Conservation (phyloP, 2,113 vertebrate species). For the Macrotus californicus region DNA sequence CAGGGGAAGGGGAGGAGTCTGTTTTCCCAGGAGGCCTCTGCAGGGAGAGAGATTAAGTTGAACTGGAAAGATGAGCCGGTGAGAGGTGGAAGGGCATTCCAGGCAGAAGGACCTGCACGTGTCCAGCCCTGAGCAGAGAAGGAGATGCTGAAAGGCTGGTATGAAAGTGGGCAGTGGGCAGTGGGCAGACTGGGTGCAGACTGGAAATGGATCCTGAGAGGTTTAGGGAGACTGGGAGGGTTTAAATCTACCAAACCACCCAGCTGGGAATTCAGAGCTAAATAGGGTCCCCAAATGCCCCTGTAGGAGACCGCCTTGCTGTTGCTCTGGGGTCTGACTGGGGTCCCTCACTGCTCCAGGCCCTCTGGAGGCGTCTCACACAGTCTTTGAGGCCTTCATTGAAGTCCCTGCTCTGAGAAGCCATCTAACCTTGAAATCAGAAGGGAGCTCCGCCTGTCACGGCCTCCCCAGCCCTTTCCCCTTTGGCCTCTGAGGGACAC, state of each 20-base stretch:
- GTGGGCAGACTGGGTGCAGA: background rate
- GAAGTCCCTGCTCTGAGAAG: background rate
- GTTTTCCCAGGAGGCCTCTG: background rate
- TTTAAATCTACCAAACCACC: background rate
- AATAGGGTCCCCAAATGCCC: background rate
- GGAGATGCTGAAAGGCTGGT: background rate
- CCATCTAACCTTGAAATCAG: background rate
- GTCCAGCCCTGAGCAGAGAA: background rate
- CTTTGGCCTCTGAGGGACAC: background rate
- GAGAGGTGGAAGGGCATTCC: background rate
- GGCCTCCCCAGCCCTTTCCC: background rate
- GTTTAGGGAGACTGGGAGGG: background rate
- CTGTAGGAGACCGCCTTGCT: too few relatives aligned
- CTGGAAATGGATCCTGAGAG: background rate
- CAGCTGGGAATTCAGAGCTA: background rate
- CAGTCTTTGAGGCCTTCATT: background rate
- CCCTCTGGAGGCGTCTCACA: too few relatives aligned
- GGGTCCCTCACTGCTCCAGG: background rate
- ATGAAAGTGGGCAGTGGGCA: background rate
- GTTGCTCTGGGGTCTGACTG: background rate
- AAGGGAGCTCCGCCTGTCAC: rapidly evolving
- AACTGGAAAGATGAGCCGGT: background rate
- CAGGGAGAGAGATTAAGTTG: background rate
- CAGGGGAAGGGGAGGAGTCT: background rate
- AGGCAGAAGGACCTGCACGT: background rate